Evolutionary conservation across 2,888 invertebrate genomes (phyloP).

Genomic region (Antheraea yamamai): DNA sequence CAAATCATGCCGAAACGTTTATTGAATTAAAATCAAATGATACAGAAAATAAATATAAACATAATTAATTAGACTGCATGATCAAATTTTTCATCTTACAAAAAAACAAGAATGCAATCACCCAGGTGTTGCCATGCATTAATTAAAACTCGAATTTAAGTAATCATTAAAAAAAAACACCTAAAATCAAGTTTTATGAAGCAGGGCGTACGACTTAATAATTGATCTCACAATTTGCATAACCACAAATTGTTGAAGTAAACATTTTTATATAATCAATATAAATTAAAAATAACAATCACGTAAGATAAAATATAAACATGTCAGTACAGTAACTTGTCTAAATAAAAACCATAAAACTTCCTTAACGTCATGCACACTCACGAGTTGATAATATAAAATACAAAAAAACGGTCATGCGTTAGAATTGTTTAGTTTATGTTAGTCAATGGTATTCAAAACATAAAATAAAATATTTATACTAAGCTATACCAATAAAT

Average conservation of each 20-base stretch:
- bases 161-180: constrained; percentile 52
- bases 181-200: constrained; percentile 76
- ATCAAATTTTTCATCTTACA: constrained; percentile 74
- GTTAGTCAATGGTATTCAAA: constrained; percentile 79
- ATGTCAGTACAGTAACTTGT: constrained; percentile 66
- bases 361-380: constrained; percentile 71
- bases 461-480: constrained; percentile 47
- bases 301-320: constrained; percentile 54
- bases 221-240: constrained; percentile 51
- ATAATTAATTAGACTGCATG: constrained; percentile 70
- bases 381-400: constrained; percentile 73
- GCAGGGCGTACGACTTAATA: constrained; percentile 66
- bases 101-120: constrained; percentile 77
- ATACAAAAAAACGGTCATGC: constrained; percentile 63
- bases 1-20: constrained; percentile 67
- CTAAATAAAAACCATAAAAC: constrained; percentile 50
- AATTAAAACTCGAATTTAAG: constrained; percentile 76
- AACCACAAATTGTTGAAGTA: constrained; percentile 72
- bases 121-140: constrained; percentile 78
- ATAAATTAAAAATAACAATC: constrained; percentile 46
- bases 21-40: constrained; percentile 64
- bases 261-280: constrained; percentile 62
- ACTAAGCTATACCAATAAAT: constrained; percentile 32
- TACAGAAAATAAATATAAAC: constrained; percentile 46
- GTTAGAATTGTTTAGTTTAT: constrained; percentile 75